A percentile compares a stretch with the other conserved stretches of the same genome.
These are phyloP conservation scores for Megaleporinus macrocephalus DNA, from an alignment of 2,113 vertebrate species.

Conservation along the genomic window DNA sequence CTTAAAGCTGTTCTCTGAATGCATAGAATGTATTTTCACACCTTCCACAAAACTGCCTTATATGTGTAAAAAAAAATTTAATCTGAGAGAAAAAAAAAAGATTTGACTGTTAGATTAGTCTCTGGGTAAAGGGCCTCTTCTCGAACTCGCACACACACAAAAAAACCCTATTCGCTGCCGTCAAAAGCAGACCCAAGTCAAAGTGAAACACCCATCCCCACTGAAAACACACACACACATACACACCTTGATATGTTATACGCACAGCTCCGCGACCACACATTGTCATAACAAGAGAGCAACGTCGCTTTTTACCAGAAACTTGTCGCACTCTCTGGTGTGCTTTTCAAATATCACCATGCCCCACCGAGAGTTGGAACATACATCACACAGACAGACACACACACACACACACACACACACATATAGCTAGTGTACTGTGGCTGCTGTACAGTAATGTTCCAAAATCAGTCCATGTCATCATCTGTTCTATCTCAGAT, in stretches of 20 bases:
- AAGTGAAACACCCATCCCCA: conserved; percentile 55
- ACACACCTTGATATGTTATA: conserved; percentile 39
- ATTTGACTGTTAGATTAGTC: conserved; percentile 34
- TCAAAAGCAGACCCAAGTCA: conserved; percentile 57
- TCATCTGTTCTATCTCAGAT: neutral
- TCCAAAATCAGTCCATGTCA: neutral
- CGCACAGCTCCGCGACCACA: conserved; percentile 58
- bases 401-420: neutral
- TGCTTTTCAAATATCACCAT: conserved; percentile 52
- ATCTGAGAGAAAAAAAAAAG: conserved; percentile 6
- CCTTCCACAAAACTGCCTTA: neutral
- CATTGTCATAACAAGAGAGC: conserved; percentile 60
- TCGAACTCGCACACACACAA: conserved; percentile 22
- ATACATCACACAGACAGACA: neutral
- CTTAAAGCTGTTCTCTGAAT: neutral
- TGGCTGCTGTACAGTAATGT: conserved; percentile 43
- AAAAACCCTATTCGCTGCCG: conserved; percentile 57
- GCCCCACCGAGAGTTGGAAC: conserved; percentile 49
- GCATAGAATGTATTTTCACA: neutral
- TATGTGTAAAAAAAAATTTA: conserved; percentile 2
- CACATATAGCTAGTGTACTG: neutral
- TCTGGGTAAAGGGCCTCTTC: conserved; percentile 32
- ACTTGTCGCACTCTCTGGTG: conserved; percentile 39
- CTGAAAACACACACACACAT: conserved; percentile 40
- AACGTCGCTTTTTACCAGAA: conserved; percentile 62